Conservation (phyloP, 2,113 vertebrate species). For the Alouatta palliata region DNA sequence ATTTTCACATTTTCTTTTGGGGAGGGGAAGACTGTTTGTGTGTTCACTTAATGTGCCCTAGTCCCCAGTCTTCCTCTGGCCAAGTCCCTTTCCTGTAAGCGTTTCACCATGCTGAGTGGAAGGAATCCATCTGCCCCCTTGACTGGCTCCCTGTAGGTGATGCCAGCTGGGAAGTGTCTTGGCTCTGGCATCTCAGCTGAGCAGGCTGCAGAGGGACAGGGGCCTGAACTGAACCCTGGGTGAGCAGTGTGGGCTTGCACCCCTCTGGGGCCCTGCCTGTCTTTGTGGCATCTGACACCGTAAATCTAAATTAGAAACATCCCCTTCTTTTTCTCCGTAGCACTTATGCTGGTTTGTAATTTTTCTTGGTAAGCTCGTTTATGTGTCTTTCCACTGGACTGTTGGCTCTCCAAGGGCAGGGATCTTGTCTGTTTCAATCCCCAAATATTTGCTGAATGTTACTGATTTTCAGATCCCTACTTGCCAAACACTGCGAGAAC, state of each 20-base stretch:
- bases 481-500: background rate
- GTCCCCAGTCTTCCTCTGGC: background rate
- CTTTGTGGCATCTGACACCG: background rate
- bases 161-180: background rate
- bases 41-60: background rate
- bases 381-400: background rate
- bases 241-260: background rate
- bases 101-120: background rate
- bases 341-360: background rate
- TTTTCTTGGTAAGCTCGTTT: background rate
- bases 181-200: background rate
- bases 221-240: background rate
- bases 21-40: background rate
- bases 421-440: background rate
- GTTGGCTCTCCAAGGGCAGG: background rate
- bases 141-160: background rate
- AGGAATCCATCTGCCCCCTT: background rate
- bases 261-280: background rate
- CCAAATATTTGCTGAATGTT: background rate
- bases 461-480: background rate
- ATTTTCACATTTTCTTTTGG: conserved; percentile 5
- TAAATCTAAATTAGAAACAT: background rate
- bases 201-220: background rate
- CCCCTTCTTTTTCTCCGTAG: background rate
- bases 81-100: background rate